phyloP scores from a whole-genome alignment of 2,113 vertebrate species.

The Elaphurus davidianus region DNA sequence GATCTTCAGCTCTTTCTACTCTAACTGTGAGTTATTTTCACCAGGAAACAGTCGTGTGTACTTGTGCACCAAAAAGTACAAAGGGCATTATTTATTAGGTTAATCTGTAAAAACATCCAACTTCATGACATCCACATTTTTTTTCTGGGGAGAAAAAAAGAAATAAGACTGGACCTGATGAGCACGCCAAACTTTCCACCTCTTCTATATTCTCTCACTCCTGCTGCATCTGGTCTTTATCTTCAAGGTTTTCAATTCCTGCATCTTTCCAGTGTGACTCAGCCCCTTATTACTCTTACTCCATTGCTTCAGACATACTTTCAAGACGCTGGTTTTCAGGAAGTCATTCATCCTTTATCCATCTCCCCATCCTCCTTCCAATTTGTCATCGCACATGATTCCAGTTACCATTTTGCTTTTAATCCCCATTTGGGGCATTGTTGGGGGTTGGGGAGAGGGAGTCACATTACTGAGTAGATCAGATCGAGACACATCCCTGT shows the following conservation, averaged over 20 bases:
- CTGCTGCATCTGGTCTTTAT: not conserved
- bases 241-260: not conserved
- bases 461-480: not conserved
- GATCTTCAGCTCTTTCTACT: not conserved
- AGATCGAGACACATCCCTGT: rapidly evolving
- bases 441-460: not conserved
- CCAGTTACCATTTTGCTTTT: not conserved
- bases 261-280: not conserved
- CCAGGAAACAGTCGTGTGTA: not conserved
- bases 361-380: not conserved
- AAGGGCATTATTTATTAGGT: not conserved
- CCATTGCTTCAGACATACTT: not conserved
- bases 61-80: not conserved
- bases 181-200: not conserved
- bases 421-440: not conserved
- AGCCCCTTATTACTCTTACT: not conserved
- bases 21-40: not conserved
- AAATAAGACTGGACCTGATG: not conserved
- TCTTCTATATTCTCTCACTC: not conserved
- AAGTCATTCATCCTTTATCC: not conserved
- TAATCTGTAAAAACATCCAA: not conserved
- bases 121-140: not conserved
- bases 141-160: not conserved
- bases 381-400: not conserved
- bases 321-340: not conserved